These are phyloP conservation scores for Etia nguti DNA, from an alignment of 2,113 vertebrate genomes.

Conservation along the genomic window DNA sequence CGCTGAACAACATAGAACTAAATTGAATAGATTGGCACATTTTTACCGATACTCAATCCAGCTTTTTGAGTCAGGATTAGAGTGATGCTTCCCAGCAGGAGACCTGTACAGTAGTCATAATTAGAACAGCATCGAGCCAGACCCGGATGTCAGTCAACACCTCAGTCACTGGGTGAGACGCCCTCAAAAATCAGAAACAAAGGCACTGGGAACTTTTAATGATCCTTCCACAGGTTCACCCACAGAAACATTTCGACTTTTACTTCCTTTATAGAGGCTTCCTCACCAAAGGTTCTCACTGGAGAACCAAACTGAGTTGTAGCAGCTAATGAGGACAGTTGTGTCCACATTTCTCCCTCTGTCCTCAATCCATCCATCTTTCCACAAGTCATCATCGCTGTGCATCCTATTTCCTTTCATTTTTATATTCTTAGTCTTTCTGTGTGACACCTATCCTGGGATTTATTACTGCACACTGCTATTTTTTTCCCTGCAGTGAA, in stretches of 20 bases:
- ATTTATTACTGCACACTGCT: background rate
- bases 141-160: fast-evolving
- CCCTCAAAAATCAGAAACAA: background rate
- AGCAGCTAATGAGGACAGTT: background rate
- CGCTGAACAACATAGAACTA: fast-evolving
- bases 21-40: background rate
- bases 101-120: fast-evolving
- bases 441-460: background rate
- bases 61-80: background rate
- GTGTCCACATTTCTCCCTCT: background rate
- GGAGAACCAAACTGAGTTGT: background rate
- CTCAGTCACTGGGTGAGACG: background rate
- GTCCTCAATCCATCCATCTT: background rate
- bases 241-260: background rate
- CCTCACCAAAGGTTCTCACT: background rate
- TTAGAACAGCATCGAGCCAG: background rate
- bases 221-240: background rate
- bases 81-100: background rate
- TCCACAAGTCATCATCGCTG: background rate
- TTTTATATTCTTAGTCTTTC: background rate
- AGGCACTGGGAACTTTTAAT: background rate
- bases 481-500: slow-evolving; percentile 50
- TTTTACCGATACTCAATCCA: background rate
- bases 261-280: background rate
- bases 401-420: background rate